Evolutionary conservation across 2,113 vertebrate species (phyloP), one percentile per base, ranked within the genome.

Genomic region (Girardinichthys multiradiatus): DNA sequence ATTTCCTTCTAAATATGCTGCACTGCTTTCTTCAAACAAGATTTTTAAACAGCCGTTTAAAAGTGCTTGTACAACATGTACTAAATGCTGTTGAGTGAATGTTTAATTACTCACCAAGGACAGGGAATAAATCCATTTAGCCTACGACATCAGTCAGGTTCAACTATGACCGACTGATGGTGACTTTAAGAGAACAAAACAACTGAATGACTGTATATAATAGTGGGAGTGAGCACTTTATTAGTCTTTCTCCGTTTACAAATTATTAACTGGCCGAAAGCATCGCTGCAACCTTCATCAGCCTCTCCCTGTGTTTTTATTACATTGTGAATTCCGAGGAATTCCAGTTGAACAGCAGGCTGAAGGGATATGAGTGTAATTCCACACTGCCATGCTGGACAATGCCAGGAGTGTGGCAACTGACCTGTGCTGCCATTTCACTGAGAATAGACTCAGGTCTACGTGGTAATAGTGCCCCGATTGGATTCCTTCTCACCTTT

Each of bases 401-500:
- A 93, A 94, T 86, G 88, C 48, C 86, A 79, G 83, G 73, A 91
- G 88, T 72, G 85, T 89, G 80, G 86, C 78, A 66, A 73, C 72
- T 82, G 80, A 76, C 74, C 83, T 70, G 60, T 83, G 66, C 79
- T 78, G 86, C 81, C 66, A 58, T 87, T 87, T 76, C 70, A 84
- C 83, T 64, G 76, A 89, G 86, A 84, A 88, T 79, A 83, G 87
- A 82, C 81, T 84, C 66, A 81, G 69, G 65, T 77, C 87, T 86
- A 67, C 79, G 72, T 70, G 83, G 75, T 77, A 39, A 82, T 66
- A 77, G 78, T 72, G 82, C 77, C 48, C 84, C 89, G 90, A 84
- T 93, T 88, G 68, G 87, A 91, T 94, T 93, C 81, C 92, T 83
- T 94, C 93, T 94, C 93, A 81, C 82, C 79, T 95, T 94, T 91